A percentile compares a stretch with the other conserved stretches of the same genome.
Evolutionary conservation across 1,140 invertebrate genomes (phyloP).

Genomic region (Procambarus virginalis): DNA sequence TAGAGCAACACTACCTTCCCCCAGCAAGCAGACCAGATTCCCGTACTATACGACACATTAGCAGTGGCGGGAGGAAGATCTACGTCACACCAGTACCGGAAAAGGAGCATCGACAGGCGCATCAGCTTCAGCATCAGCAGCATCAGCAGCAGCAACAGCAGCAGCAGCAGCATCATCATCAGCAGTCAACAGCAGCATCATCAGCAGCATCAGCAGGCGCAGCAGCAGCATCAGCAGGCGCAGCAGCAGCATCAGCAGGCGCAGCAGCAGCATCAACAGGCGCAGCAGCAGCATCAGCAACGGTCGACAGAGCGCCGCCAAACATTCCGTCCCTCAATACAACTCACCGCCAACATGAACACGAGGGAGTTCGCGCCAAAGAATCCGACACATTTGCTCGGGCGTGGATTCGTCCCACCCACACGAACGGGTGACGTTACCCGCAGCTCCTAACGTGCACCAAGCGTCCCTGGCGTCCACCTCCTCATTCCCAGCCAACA

Average conservation of each 20-base stretch:
- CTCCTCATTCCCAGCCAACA: background rate
- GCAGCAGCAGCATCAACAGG: background rate
- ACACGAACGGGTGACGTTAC: background rate
- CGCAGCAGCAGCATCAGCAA: background rate
- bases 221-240: background rate
- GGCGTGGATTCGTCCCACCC: slow-evolving; percentile 17
- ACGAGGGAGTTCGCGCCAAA: slow-evolving; percentile 31
- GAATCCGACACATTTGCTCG: background rate
- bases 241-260: background rate
- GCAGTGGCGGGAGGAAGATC: background rate
- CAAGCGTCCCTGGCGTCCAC: background rate
- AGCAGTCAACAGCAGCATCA: background rate
- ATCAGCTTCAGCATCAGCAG: no score
- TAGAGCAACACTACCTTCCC: slow-evolving; percentile 31
- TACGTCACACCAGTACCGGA: slow-evolving; percentile 51
- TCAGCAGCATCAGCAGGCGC: background rate
- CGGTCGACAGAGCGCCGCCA: background rate
- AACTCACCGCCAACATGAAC: slow-evolving; percentile 5
- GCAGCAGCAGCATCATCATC: background rate
- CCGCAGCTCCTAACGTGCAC: background rate
- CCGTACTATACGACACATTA: slow-evolving; percentile 27
- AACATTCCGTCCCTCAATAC: slow-evolving; percentile 28
- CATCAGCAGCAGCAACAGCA: background rate
- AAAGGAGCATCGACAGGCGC: background rate
- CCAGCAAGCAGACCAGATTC: background rate